Evolutionary conservation across 2,888 invertebrate genomes (phyloP).

Genomic region (Pseudococcus viburni): DNA sequence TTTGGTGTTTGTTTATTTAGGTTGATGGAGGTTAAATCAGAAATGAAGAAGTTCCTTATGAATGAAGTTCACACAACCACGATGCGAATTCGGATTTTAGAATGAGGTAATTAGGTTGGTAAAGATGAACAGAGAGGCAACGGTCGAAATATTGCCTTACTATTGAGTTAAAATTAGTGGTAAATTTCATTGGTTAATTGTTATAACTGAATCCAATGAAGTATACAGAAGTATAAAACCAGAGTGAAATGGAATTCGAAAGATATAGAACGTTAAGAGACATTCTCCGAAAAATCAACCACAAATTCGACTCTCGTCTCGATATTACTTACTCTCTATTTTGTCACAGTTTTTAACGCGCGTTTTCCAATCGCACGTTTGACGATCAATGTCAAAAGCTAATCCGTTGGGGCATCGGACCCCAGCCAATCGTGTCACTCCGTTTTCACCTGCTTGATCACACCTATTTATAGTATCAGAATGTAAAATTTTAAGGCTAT

Average conservation of each 20-base stretch:
- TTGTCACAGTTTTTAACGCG: slow-evolving; percentile 96
- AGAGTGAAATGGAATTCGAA: neutral
- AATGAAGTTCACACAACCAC: neutral
- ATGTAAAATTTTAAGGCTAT: slow-evolving; percentile 59
- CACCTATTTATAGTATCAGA: slow-evolving; percentile 76
- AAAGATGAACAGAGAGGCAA: slow-evolving; percentile 20
- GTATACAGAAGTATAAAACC: neutral
- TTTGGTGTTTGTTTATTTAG: neutral
- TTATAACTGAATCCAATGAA: slow-evolving; percentile 17
- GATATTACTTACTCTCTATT: slow-evolving; percentile 86
- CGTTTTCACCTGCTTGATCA: slow-evolving; percentile 90
- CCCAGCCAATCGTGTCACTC: slow-evolving; percentile 87
- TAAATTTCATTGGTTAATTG: slow-evolving; percentile 33
- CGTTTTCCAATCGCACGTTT: slow-evolving; percentile 97
- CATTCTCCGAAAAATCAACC: slow-evolving; percentile 42
- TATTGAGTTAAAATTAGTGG: slow-evolving; percentile 40
- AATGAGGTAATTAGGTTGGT: neutral
- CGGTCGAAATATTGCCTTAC: slow-evolving; percentile 37
- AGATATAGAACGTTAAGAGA: slow-evolving; percentile 35
- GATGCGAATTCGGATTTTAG: neutral
- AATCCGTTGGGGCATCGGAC: slow-evolving; percentile 92
- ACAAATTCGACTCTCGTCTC: slow-evolving; percentile 60
- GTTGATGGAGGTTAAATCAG: neutral
- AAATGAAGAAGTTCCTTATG: neutral
- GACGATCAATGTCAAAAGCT: slow-evolving; percentile 93